Conservation (phyloP, 2,888 invertebrate species). For the Drosophila cracens region DNA sequence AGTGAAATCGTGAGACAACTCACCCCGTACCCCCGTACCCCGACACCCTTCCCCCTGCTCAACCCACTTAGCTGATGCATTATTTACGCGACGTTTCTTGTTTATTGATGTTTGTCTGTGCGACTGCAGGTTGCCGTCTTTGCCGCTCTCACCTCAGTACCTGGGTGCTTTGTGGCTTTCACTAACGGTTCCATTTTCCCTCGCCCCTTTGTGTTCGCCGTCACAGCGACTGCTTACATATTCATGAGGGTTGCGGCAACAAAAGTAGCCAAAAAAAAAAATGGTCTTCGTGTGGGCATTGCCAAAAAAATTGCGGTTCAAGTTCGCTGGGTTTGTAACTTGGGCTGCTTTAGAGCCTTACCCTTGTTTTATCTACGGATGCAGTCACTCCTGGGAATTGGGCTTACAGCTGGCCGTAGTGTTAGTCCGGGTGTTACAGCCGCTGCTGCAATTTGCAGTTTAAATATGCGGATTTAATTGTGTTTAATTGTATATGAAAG, state of each 20-base stretch:
- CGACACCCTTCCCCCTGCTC: slow-evolving; percentile 13
- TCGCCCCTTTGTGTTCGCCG: slow-evolving; percentile 34
- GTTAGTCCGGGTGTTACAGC: slow-evolving; percentile 31
- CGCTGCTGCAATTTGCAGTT: slow-evolving; percentile 64
- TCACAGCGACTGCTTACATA: slow-evolving; percentile 70
- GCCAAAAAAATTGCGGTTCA: slow-evolving; percentile 78
- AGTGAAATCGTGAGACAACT: slow-evolving; percentile 56
- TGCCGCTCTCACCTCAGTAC: slow-evolving; percentile 49
- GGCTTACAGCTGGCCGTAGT: slow-evolving; percentile 28
- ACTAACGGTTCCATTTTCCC: slow-evolving; percentile 34
- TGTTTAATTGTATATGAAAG: slow-evolving; percentile 76
- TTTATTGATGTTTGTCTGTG: slow-evolving; percentile 78
- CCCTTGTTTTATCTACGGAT: slow-evolving; percentile 64
- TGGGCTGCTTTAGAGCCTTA: slow-evolving; percentile 28
- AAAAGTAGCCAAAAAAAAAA: slow-evolving; percentile 71
- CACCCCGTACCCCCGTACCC: not conserved
- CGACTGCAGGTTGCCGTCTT: slow-evolving; percentile 47
- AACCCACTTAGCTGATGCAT: slow-evolving; percentile 66
- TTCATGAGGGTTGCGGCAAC: slow-evolving; percentile 81
- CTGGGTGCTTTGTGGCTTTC: slow-evolving; percentile 72
- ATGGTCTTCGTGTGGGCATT: slow-evolving; percentile 65
- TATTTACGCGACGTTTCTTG: slow-evolving; percentile 78
- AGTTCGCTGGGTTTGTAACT: slow-evolving; percentile 74
- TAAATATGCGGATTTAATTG: slow-evolving; percentile 79
- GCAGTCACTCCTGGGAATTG: slow-evolving; percentile 71